phyloP scores from a whole-genome alignment of 2,797 vertebrate species.

The Lepidocolaptes lacrymiger region DNA sequence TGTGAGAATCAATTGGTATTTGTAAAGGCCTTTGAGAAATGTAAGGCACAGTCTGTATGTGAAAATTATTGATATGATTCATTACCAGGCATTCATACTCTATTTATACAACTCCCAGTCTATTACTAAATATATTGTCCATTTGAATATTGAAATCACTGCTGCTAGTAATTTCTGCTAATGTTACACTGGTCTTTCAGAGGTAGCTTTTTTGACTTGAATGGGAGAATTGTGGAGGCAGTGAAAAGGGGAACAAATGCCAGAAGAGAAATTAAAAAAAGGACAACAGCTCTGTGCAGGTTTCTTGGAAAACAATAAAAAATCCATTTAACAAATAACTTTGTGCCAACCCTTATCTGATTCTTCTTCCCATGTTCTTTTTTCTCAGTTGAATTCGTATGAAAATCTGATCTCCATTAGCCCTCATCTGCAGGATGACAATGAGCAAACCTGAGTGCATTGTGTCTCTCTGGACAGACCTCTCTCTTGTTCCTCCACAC shows the following conservation, averaged over 20 bases:
- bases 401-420: slow-evolving; percentile 21
- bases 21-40: slow-evolving; percentile 64
- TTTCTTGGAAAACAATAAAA: slow-evolving; percentile 46
- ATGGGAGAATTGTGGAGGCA: slow-evolving; percentile 49
- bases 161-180: slow-evolving; percentile 60
- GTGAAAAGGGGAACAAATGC: slow-evolving; percentile 46
- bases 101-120: slow-evolving; percentile 62
- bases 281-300: slow-evolving; percentile 36
- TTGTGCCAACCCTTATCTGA: slow-evolving; percentile 12
- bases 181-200: slow-evolving; percentile 34
- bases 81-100: slow-evolving; percentile 69
- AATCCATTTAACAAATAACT: slow-evolving; percentile 51
- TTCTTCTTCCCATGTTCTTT: neutral
- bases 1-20: slow-evolving; percentile 70
- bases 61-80: slow-evolving; percentile 73
- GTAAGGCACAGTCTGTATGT: slow-evolving; percentile 58
- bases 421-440: neutral
- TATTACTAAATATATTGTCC: slow-evolving; percentile 53
- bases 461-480: neutral
- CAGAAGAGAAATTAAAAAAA: slow-evolving; percentile 39
- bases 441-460: neutral
- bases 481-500: neutral
- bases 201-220: slow-evolving; percentile 38
- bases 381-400: neutral
- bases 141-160: slow-evolving; percentile 59